A percentile compares a stretch with the other conserved stretches of the same genome.
These are phyloP conservation scores for Drosophila biarmipes DNA, from an alignment of 1,140 invertebrate genomes.

Conservation along the genomic window DNA sequence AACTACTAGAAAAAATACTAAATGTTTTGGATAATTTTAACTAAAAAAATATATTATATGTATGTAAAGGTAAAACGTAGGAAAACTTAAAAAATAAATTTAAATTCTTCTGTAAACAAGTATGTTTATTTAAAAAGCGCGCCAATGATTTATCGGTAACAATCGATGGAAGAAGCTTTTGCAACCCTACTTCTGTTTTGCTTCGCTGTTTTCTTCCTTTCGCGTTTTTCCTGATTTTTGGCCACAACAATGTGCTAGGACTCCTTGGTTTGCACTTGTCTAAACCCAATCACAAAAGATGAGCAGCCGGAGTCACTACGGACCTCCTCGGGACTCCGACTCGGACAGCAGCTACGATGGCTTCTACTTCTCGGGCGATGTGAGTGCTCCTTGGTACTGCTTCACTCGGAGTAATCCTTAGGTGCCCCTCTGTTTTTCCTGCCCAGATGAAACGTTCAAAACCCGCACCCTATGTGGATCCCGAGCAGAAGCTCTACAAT, in stretches of 20 bases:
- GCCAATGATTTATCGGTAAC: neutral
- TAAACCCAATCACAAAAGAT: constrained; percentile 15
- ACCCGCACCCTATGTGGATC: constrained; percentile 15
- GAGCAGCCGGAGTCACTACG: constrained; percentile 19
- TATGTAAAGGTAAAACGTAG: too few relatives aligned
- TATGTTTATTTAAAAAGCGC: constrained; percentile 10
- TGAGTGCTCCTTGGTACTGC: constrained; percentile 7
- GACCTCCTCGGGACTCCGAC: constrained; percentile 63
- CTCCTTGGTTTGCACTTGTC: constrained; percentile 7
- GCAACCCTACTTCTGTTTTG: constrained; percentile 6
- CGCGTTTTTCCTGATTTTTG: constrained; percentile 13
- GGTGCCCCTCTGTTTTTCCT: neutral
- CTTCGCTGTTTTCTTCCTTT: constrained; percentile 6
- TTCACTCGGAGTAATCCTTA: neutral
- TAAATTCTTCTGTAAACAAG: too few relatives aligned
- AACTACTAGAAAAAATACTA: neutral
- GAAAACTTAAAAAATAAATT: too few relatives aligned
- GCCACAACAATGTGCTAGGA: constrained; percentile 17
- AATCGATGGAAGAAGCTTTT: constrained; percentile 1
- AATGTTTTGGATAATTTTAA: neutral
- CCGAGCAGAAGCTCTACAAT: constrained; percentile 47
- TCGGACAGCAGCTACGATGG: constrained; percentile 79
- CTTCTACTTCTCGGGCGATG: constrained; percentile 66
- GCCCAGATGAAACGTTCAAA: constrained; percentile 33
- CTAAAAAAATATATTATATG: neutral